Percentiles rank a stretch among this genome's conserved stretches.
phyloP scores from a whole-genome alignment of 2,888 invertebrate species.

The Dasypogon diadema region DNA sequence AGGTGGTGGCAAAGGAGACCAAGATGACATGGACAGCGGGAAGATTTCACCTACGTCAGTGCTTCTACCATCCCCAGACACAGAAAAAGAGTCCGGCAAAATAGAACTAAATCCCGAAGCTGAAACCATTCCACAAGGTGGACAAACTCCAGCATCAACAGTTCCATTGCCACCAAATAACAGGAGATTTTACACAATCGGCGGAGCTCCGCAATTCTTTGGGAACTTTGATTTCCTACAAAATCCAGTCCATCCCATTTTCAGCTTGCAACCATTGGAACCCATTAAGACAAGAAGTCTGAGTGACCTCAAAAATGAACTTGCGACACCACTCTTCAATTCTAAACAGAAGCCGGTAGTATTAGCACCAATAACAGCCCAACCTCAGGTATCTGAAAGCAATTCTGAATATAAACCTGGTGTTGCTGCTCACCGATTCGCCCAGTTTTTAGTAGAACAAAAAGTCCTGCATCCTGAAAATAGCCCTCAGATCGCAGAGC shows the following conservation, averaged over 20 bases:
- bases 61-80: background rate
- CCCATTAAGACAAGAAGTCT: conserved; percentile 57
- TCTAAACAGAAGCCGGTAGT: background rate
- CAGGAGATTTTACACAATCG: conserved; percentile 70
- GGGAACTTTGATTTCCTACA: conserved; percentile 60
- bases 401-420: background rate
- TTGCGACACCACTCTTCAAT: background rate
- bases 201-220: conserved; percentile 70
- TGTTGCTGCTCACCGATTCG: conserved; percentile 16
- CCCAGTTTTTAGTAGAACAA: conserved; percentile 24
- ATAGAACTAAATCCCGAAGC: conserved; percentile 51
- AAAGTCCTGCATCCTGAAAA: conserved; percentile 33
- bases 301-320: background rate
- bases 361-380: conserved; percentile 15
- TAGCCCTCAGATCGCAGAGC: background rate
- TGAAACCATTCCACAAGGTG: conserved; percentile 55
- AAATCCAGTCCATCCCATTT: conserved; percentile 57
- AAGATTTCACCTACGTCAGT: background rate
- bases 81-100: background rate
- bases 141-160: conserved; percentile 45
- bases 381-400: background rate
- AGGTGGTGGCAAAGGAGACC: background rate
- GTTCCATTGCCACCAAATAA: conserved; percentile 23
- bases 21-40: background rate
- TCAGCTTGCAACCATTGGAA: conserved; percentile 58